Conservation (phyloP, 2,888 invertebrate genomes). For the Melinaea menophilus region DNA sequence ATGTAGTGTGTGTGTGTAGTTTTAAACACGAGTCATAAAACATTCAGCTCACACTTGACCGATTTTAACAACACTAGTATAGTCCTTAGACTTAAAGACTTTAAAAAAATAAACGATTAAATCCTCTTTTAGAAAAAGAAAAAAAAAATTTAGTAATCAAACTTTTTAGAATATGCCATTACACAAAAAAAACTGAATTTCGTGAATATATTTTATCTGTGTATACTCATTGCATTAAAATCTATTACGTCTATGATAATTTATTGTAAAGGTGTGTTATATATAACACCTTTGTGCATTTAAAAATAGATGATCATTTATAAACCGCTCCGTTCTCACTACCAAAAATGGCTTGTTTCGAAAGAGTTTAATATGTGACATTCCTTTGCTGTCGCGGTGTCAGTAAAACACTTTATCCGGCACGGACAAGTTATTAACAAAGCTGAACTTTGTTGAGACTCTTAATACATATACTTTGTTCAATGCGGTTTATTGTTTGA, state of each 20-base stretch:
- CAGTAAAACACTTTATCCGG: slow-evolving; percentile 20
- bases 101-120: not conserved
- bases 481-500: no score
- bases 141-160: not conserved
- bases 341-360: slow-evolving; percentile 6
- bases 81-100: not conserved
- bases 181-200: no score
- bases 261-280: no score
- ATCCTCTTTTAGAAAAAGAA: not conserved
- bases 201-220: no score
- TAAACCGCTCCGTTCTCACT: not conserved
- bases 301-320: not conserved
- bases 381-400: slow-evolving; percentile 16
- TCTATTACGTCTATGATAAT: no score
- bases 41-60: slow-evolving; percentile 3
- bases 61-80: not conserved
- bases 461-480: slow-evolving; percentile 10
- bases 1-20: no score
- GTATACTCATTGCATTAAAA: no score
- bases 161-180: no score
- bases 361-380: slow-evolving; percentile 9
- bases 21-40: not conserved
- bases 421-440: slow-evolving; percentile 23
- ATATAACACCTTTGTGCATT: no score
- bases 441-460: slow-evolving; percentile 9